Base-by-base conservation (phyloP, 1,140 invertebrate genomes). In the Ephestia elutella region DNA sequence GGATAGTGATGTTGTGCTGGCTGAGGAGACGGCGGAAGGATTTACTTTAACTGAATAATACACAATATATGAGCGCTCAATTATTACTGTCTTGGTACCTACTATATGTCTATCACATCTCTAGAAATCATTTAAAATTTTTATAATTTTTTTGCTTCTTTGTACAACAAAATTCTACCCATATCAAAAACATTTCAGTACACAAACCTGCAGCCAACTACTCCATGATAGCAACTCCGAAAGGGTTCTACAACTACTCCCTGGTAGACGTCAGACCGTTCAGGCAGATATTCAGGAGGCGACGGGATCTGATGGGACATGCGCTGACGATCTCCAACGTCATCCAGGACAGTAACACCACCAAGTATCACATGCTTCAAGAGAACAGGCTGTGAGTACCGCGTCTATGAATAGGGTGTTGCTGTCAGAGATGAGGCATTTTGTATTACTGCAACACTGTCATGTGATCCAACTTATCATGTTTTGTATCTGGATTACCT, bases 321-420 rank as follows among this genome's bases (percentile, higher is more conserved):
- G 60, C 71, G 0, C 51, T 85, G 8, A 78, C 73, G 5, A 82
- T 84, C 75, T 68, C 80, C 3, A 81, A 82, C 30, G 76, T 80
- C 0, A 75, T 86, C 25, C 80, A 81, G 49, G 82, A 86, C 15
- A 86, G 75, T 49, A 84, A 86, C 55, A 64, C 66, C 0, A 78
- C 80, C 0, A 62, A 66, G 10, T 72, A 79, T 19, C 80, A 86
- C 58, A 62, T 86, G n/a, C 71, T 73, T 7, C 70, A 69, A 59
- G 80, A 86, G 48, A 73, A 83, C 51, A 70, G 79, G 63, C 49
- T 79, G 82, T 86, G 63, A 76, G 73, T 48, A 30, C 28, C 21
- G 21, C 7, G 21, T 7, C 21, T 25, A n/a, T n/a, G n/a, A n/a
- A n/a, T n/a, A n/a, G n/a, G n/a, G n/a, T n/a, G n/a, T n/a, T n/a